phyloP scores from a whole-genome alignment of 1,140 invertebrate species.

The Aphelenchoides besseyi region DNA sequence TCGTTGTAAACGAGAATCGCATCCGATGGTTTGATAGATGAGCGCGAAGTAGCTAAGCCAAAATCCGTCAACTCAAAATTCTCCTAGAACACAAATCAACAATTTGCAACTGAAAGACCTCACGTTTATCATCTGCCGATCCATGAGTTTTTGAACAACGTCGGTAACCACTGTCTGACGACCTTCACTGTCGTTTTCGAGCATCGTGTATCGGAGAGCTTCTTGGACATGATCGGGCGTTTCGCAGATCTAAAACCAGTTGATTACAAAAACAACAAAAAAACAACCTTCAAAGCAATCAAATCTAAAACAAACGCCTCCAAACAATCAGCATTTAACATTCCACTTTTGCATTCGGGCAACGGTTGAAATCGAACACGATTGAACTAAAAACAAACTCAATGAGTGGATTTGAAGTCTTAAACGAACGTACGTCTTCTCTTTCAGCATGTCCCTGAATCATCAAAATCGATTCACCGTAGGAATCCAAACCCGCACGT shows the following conservation, averaged over 20 bases:
- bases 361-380: conserved; percentile 44
- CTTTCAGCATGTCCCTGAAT: conserved; percentile 20
- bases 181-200: conserved; percentile 27
- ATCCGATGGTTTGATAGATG: no score
- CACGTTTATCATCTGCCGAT: conserved; percentile 26
- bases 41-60: conserved; percentile 38
- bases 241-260: conserved; percentile 10
- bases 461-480: conserved; percentile 69
- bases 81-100: background rate
- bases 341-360: conserved; percentile 32
- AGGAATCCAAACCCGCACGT: conserved; percentile 73
- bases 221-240: background rate
- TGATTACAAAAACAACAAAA: background rate
- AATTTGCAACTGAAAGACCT: background rate
- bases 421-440: conserved; percentile 9
- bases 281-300: conserved; percentile 47
- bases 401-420: background rate
- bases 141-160: conserved; percentile 15
- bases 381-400: conserved; percentile 45
- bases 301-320: conserved; percentile 50
- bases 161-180: conserved; percentile 7
- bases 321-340: conserved; percentile 28
- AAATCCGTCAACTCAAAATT: conserved; percentile 27
- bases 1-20: no score
- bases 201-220: conserved; percentile 24